Evolutionary conservation across 2,113 vertebrate genomes (phyloP).

Genomic region (Callaeas wilsoni): DNA sequence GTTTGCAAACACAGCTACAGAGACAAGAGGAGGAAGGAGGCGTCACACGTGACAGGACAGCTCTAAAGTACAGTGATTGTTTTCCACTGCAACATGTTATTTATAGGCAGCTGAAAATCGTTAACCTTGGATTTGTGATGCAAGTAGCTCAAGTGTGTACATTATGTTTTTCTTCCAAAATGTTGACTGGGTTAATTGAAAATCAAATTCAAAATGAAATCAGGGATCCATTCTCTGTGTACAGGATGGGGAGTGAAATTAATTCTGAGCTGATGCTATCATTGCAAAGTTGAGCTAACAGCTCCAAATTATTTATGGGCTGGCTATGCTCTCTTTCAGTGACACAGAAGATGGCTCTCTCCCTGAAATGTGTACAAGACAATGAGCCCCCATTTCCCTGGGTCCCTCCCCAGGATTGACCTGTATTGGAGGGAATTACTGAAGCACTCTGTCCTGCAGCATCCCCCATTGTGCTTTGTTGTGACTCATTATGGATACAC

Average conservation of each 20-base stretch:
- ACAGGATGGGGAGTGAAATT: background rate
- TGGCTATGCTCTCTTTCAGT: background rate
- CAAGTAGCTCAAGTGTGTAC: background rate
- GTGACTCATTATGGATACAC: background rate
- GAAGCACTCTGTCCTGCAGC: background rate
- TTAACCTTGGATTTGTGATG: background rate
- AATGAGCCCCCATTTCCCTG: background rate
- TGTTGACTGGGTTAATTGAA: background rate
- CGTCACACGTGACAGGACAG: background rate
- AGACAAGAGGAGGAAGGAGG: background rate
- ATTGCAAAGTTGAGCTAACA: background rate
- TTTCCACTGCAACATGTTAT: background rate
- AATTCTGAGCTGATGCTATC: background rate
- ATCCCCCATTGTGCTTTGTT: background rate
- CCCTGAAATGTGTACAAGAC: background rate
- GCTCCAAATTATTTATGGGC: background rate
- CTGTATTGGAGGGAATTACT: background rate
- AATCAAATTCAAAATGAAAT: too few species aligned
- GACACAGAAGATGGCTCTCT: background rate
- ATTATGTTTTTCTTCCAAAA: background rate
- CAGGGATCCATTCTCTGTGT: background rate
- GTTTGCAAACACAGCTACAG: constrained; percentile 86
- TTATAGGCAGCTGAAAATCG: background rate
- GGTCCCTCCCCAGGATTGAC: background rate
- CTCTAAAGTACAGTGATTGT: background rate